A percentile compares a stretch with the other conserved stretches of the same genome.
These are phyloP conservation scores for Equus quagga DNA, from an alignment of 2,113 vertebrate genomes.

Conservation along the genomic window DNA sequence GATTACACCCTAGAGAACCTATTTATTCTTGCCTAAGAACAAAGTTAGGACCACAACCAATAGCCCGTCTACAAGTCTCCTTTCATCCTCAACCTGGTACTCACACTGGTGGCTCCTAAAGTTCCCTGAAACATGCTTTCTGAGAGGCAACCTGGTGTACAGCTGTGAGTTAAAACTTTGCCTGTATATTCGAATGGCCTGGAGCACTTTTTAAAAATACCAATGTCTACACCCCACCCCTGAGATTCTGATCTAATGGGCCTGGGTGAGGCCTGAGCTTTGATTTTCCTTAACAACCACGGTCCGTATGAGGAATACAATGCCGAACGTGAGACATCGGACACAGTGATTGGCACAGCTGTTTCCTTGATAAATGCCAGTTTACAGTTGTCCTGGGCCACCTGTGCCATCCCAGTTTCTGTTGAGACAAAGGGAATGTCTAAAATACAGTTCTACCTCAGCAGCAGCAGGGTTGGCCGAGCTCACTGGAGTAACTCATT, in stretches of 20 bases:
- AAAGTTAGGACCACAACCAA: not conserved
- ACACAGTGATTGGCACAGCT: not conserved
- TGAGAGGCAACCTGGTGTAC: not conserved
- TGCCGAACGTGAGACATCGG: not conserved
- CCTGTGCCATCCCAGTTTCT: not conserved
- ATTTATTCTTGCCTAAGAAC: conserved; percentile 19
- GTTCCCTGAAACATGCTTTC: conserved; percentile 31
- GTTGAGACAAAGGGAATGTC: conserved; percentile 7
- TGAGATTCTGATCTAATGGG: not conserved
- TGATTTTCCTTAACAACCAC: not conserved
- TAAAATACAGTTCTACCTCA: not conserved
- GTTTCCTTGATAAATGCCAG: not conserved
- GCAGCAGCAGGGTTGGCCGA: not conserved
- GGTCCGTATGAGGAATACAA: not conserved
- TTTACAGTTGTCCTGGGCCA: not conserved
- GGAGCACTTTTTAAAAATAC: not conserved
- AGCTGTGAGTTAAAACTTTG: not conserved
- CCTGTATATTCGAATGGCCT: not conserved
- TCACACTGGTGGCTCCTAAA: not conserved
- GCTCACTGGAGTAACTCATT: conserved; percentile 32
- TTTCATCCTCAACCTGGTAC: conserved; percentile 16
- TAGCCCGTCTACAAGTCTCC: not conserved
- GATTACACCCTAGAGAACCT: not conserved
- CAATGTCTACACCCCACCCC: not conserved
- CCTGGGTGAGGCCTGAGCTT: not conserved